phyloP scores from a whole-genome alignment of 2,113 vertebrate species.

The Drymodes brunneopygia region DNA sequence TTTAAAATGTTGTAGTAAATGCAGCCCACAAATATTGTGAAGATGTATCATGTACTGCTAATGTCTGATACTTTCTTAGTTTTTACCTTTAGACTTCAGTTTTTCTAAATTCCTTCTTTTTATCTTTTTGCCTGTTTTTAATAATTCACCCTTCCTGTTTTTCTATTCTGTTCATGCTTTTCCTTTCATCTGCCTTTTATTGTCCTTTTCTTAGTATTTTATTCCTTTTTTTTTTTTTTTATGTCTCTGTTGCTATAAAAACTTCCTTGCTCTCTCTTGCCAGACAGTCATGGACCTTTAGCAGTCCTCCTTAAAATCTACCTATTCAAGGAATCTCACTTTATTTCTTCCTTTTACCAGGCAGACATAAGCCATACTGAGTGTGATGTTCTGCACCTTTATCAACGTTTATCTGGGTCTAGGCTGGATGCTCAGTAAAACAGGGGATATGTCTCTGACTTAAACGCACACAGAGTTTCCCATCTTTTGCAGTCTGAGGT shows the following conservation, averaged over 20 bases:
- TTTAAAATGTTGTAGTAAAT: background rate
- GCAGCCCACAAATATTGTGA: background rate
- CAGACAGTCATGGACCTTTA: background rate
- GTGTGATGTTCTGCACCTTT: background rate
- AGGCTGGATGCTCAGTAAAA: background rate
- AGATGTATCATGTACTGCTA: rapidly evolving
- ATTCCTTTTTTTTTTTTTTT: background rate
- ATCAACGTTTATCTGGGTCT: background rate
- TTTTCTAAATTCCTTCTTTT: background rate
- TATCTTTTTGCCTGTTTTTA: slow-evolving; percentile 8
- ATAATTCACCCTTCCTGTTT: background rate
- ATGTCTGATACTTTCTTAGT: background rate
- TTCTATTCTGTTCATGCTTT: background rate
- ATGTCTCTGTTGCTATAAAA: background rate
- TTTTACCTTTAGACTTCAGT: background rate
- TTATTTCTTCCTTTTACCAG: slow-evolving; percentile 25
- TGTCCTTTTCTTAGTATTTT: background rate
- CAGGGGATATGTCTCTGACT: background rate
- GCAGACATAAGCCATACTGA: background rate
- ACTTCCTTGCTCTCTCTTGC: background rate
- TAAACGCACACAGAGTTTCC: background rate
- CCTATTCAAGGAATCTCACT: slow-evolving; percentile 16
- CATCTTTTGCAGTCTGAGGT: background rate
- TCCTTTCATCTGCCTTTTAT: slow-evolving; percentile 2
- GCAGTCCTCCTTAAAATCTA: slow-evolving; percentile 3